Evolutionary conservation across 2,797 vertebrate genomes (phyloP).

Genomic region (Falco rusticolus): DNA sequence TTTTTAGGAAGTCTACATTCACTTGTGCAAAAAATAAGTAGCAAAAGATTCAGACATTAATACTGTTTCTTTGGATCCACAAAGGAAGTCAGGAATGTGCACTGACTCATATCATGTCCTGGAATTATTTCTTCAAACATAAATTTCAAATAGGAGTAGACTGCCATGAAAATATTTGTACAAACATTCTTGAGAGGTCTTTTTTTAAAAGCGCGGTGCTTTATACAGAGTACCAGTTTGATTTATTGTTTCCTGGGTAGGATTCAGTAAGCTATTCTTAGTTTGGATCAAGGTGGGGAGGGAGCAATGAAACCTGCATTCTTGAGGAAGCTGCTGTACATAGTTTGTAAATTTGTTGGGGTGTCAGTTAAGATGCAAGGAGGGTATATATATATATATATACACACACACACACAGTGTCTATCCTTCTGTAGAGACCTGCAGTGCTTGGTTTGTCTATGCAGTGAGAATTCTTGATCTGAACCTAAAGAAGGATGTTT

Average conservation of each 20-base stretch:
- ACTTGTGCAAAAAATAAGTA: neutral
- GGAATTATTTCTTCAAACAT: neutral
- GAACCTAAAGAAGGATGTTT: neutral
- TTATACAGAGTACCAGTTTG: neutral
- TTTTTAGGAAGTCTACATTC: neutral
- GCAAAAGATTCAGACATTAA: neutral
- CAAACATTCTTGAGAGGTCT: neutral
- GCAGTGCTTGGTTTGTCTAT: neutral
- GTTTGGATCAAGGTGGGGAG: neutral
- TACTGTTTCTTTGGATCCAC: neutral
- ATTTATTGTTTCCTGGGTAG: neutral
- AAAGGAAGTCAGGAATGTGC: neutral
- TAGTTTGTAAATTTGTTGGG: neutral
- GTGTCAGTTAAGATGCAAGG: neutral
- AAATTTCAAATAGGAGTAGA: neutral
- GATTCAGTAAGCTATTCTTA: neutral
- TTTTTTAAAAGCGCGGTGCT: neutral
- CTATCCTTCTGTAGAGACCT: neutral
- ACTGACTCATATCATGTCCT: neutral
- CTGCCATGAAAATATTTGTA: neutral
- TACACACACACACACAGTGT: neutral
- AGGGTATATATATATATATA: neutral
- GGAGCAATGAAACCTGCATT: neutral
- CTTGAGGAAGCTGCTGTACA: accelerated
- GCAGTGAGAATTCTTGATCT: neutral